Base-by-base conservation (phyloP, 2,888 invertebrate genomes). In the Caradrina clavipalpis region DNA sequence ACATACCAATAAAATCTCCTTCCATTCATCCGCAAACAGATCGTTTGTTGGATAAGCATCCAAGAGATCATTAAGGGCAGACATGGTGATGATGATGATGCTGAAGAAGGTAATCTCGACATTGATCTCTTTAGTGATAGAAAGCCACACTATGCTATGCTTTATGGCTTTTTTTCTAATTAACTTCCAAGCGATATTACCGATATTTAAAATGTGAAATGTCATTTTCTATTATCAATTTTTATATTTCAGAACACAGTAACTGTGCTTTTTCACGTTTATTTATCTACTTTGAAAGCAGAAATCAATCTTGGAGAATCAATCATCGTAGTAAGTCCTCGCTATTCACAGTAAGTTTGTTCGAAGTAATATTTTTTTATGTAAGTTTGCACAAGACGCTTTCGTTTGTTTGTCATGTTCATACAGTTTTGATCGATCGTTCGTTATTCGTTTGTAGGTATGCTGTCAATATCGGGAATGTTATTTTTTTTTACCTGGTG, bases 351-450 rank as follows among this genome's bases (percentile, higher is more conserved):
- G 39, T 47, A 57, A 67, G 67, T 72, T 75, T 57, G 42, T 26
- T 58, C 53, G n/a, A 67, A 57, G 71, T 75, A 75, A 75, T 72
- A 58, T 76, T 68, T 72, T 64, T 65, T 58, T 68, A 49, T 54
- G 54, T 76, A 68, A 42, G 68, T 76, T 70, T 73, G 64, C 15
- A 19, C 73, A 31, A 59, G 57, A 57, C 19, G 35, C 19, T 58
- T 58, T 49, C 39, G 54, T 68, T 35, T 75, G 57, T 49, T 69
- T 55, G 42, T 13, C n/a, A 11, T 31, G 69, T 58, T 68, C 58
- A 42, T 68, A 58, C 31, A 55, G 26, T 22, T 51, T 49, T 69
- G 72, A 75, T 72, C 17, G 68, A 75, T 53, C 53, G 26, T 54
- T 35, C 15, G 8, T 42, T 1, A 22, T 0, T 19, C 11, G 13